Percentiles rank a stretch among this genome's conserved stretches.
Evolutionary conservation across 2,888 invertebrate species (phyloP).

Genomic region (Sturmia bella): DNA sequence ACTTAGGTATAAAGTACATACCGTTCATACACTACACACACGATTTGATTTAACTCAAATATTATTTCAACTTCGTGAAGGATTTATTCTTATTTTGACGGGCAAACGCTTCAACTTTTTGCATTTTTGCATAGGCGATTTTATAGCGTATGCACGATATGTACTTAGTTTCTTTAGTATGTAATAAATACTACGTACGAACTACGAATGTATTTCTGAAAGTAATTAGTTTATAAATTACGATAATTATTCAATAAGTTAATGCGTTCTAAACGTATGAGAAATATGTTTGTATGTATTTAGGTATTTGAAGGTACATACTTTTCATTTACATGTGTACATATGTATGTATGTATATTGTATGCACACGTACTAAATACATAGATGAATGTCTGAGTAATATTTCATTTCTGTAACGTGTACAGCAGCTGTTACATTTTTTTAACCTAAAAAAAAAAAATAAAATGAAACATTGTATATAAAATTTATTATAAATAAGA

Average conservation of each 20-base stretch:
- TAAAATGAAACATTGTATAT: conserved; percentile 2
- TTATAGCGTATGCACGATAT: too few relatives aligned
- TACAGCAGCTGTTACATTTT: conserved; percentile 32
- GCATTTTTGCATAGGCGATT: too few relatives aligned
- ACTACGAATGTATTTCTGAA: conserved; percentile 5
- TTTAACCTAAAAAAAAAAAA: conserved; percentile 58
- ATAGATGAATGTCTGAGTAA: conserved; percentile 43
- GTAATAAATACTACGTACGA: conserved; percentile 13
- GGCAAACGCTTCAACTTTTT: too few relatives aligned
- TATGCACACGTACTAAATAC: neutral
- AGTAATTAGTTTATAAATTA: conserved; percentile 27
- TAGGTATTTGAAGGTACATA: conserved; percentile 8
- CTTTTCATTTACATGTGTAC: conserved; percentile 4
- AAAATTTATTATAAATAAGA: neutral
- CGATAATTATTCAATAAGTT: conserved; percentile 8
- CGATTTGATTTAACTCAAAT: too few relatives aligned
- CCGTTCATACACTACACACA: too few relatives aligned
- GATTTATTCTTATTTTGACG: too few relatives aligned
- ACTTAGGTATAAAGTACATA: too few relatives aligned
- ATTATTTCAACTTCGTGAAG: too few relatives aligned
- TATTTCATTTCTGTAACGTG: conserved; percentile 7
- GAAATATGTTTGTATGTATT: neutral
- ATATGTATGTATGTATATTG: conserved; percentile 8
- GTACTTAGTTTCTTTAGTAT: neutral
- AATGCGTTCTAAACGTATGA: neutral